A percentile compares a stretch with the other conserved stretches of the same genome.
These are phyloP conservation scores for Aepyceros melampus DNA, from an alignment of 2,113 vertebrate genomes.

Conservation along the genomic window DNA sequence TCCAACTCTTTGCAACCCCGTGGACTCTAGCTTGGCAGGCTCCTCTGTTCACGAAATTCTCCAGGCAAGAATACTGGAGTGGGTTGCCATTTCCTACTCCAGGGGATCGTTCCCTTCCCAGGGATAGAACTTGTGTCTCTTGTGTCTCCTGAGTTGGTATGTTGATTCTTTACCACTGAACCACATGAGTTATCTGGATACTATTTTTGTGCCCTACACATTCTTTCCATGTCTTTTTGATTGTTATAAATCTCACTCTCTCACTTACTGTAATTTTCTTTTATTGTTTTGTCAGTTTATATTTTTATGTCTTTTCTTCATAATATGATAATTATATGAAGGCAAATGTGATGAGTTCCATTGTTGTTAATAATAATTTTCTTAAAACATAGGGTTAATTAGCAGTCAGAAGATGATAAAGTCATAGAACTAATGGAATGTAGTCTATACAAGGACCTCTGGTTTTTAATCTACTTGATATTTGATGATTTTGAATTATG, in stretches of 20 bases:
- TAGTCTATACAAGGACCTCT: background rate
- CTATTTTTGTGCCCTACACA: background rate
- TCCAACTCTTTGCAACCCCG: background rate
- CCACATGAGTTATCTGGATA: background rate
- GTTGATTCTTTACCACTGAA: background rate
- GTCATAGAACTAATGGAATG: background rate
- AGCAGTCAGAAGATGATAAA: background rate
- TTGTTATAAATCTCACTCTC: constrained; percentile 68
- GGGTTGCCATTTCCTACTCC: background rate
- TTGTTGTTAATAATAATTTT: background rate
- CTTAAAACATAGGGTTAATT: background rate
- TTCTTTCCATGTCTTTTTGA: constrained; percentile 55
- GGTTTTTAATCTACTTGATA: background rate
- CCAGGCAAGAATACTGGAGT: background rate
- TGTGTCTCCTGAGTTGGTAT: background rate
- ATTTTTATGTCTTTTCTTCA: constrained; percentile 75
- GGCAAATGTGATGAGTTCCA: constrained; percentile 17
- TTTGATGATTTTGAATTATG: background rate
- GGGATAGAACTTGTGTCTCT: background rate
- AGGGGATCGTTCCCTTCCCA: background rate
- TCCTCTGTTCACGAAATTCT: background rate
- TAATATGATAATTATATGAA: constrained; percentile 73
- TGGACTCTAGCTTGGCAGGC: background rate
- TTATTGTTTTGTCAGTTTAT: constrained; percentile 74
- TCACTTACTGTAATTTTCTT: constrained; percentile 65